These are phyloP conservation scores for Cotesia typhae DNA, from an alignment of 1,140 invertebrate genomes.

Conservation along the genomic window DNA sequence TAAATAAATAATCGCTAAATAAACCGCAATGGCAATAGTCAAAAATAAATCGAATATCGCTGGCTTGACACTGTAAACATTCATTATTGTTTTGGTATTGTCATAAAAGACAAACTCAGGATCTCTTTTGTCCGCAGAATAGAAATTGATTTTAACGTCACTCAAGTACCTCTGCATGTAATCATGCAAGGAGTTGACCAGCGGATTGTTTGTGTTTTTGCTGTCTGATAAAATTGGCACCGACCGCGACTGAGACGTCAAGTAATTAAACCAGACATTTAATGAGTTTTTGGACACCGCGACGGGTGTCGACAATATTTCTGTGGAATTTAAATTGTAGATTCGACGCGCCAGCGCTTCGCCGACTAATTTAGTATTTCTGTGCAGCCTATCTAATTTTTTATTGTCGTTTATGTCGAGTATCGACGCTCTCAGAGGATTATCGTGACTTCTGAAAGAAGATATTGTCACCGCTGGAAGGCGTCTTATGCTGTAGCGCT, in stretches of 20 bases:
- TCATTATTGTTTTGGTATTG: conserved; percentile 78
- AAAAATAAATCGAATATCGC: conserved; percentile 96
- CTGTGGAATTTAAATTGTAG: conserved; percentile 79
- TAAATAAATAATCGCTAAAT: conserved; percentile 84
- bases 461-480: conserved; percentile 92
- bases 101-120: conserved; percentile 94
- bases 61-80: conserved; percentile 94
- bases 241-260: conserved; percentile 77
- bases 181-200: conserved; percentile 75
- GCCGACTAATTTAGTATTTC: conserved; percentile 81
- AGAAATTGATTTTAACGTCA: conserved; percentile 75
- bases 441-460: conserved; percentile 73
- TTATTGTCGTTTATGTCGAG: conserved; percentile 70
- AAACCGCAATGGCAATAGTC: conserved; percentile 83
- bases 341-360: conserved; percentile 86
- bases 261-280: conserved; percentile 77
- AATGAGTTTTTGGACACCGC: conserved; percentile 76
- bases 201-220: conserved; percentile 62
- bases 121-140: conserved; percentile 83
- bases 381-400: conserved; percentile 70
- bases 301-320: conserved; percentile 76
- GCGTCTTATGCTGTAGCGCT: conserved; percentile 91
- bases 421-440: conserved; percentile 70
- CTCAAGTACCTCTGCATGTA: conserved; percentile 80
- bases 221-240: conserved; percentile 78